Evolutionary conservation across 2,797 vertebrate genomes (phyloP).

Genomic region (Enteromius paludinosus): DNA sequence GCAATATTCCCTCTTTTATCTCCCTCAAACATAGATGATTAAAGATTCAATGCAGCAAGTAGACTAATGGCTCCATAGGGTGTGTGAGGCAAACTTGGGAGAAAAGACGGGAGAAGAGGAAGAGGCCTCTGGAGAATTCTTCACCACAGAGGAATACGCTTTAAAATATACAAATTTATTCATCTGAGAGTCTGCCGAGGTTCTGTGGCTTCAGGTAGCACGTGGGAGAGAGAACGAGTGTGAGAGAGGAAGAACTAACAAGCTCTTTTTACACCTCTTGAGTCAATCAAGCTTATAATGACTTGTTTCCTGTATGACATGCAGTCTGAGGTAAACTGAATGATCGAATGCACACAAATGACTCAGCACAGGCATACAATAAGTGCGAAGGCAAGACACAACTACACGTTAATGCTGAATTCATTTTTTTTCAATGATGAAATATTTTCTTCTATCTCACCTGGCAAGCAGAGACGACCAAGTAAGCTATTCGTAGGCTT

Average conservation of each 20-base stretch:
- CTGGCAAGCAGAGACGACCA: background rate
- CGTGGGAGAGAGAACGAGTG: slow-evolving; percentile 38
- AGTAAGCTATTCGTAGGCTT: background rate
- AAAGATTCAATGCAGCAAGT: slow-evolving; percentile 82
- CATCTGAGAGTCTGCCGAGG: slow-evolving; percentile 71
- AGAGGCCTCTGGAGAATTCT: slow-evolving; percentile 74
- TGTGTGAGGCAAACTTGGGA: slow-evolving; percentile 76
- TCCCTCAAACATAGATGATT: slow-evolving; percentile 81
- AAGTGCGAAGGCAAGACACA: background rate
- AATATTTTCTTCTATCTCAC: background rate
- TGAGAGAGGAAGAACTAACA: slow-evolving; percentile 47
- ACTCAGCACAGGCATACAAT: slow-evolving; percentile 10
- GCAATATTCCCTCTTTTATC: slow-evolving; percentile 77
- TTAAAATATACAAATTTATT: slow-evolving; percentile 85
- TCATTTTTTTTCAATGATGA: background rate
- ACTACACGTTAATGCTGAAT: background rate
- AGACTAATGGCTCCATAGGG: slow-evolving; percentile 84
- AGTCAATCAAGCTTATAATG: slow-evolving; percentile 26
- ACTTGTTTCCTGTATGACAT: slow-evolving; percentile 39
- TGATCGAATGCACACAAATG: slow-evolving; percentile 19
- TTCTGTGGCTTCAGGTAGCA: slow-evolving; percentile 60
- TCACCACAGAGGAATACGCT: slow-evolving; percentile 69
- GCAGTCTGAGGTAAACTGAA: slow-evolving; percentile 9
- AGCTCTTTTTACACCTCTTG: slow-evolving; percentile 36
- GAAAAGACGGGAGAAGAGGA: slow-evolving; percentile 56